Percentiles rank a stretch among this genome's conserved stretches.
Evolutionary conservation across 2,113 vertebrate species (phyloP).

Genomic region (Donacobius atricapilla): DNA sequence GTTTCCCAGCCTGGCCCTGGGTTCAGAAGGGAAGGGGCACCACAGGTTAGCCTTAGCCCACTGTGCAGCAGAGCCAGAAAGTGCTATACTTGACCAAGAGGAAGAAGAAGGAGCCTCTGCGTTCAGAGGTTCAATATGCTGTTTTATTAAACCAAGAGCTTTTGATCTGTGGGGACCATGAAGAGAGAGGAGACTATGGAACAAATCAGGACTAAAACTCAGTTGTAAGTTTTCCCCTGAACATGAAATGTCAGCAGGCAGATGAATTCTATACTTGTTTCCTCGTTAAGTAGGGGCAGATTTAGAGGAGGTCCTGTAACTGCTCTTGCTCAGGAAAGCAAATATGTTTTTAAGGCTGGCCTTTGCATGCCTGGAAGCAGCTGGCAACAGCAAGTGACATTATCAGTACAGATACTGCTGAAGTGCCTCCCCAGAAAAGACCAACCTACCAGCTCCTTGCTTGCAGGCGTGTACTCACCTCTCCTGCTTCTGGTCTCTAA

Average conservation of each 20-base stretch:
- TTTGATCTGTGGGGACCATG: not conserved
- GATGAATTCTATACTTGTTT: not conserved
- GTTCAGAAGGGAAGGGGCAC: not conserved
- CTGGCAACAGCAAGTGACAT: not conserved
- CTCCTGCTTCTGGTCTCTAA: not conserved
- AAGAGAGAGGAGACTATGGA: not conserved
- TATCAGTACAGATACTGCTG: not conserved
- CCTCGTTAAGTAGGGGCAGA: accelerated
- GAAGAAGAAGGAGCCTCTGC: not conserved
- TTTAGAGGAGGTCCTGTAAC: not conserved
- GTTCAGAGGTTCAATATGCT: accelerated
- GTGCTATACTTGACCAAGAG: not conserved
- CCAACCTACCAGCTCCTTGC: no score
- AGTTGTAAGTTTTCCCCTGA: not conserved
- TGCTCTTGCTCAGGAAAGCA: not conserved
- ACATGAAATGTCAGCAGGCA: not conserved
- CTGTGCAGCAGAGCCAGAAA: not conserved
- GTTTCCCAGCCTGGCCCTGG: not conserved
- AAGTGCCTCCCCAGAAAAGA: not conserved
- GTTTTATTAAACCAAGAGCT: not conserved
- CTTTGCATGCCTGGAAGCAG: not conserved
- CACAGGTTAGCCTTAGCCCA: not conserved
- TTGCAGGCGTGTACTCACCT: not conserved
- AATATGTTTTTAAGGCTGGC: not conserved
- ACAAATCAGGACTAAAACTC: not conserved